Evolutionary conservation across 2,888 invertebrate species (phyloP).

Genomic region (Cephus pulcher): DNA sequence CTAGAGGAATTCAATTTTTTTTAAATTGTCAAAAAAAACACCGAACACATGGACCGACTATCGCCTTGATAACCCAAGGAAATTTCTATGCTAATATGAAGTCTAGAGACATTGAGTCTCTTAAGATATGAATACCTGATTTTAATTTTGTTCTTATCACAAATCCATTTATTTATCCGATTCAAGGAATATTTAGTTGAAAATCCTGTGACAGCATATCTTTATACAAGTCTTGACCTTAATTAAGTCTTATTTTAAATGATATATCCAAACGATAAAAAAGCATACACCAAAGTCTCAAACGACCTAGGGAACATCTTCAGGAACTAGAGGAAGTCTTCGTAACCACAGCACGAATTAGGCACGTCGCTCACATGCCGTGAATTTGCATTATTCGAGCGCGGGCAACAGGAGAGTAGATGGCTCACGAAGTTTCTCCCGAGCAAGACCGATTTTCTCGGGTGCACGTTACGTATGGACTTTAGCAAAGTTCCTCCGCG

Average conservation of each 20-base stretch:
- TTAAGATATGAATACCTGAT: not conserved
- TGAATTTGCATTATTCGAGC: slow-evolving; percentile 42
- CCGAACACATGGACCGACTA: no score
- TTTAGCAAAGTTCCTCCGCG: not conserved
- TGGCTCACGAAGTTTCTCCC: slow-evolving; percentile 14
- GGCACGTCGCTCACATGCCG: slow-evolving; percentile 13
- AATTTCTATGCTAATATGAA: not conserved
- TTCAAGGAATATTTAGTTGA: not conserved
- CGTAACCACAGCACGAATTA: slow-evolving; percentile 11
- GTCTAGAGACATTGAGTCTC: not conserved
- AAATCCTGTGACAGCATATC: not conserved
- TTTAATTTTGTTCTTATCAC: not conserved
- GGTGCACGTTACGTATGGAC: not conserved
- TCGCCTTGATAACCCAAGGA: no score
- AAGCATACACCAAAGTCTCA: not conserved
- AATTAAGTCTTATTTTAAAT: not conserved
- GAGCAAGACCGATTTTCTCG: not conserved
- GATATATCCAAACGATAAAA: not conserved
- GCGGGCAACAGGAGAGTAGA: slow-evolving; percentile 33
- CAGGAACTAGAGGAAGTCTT: not conserved
- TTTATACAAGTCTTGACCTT: not conserved
- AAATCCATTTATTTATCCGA: not conserved
- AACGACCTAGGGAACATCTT: slow-evolving; percentile 5
- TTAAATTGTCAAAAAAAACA: no score
- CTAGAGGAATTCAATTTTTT: no score